A percentile compares a stretch with the other conserved stretches of the same genome.
These are phyloP conservation scores for Cavia aperea DNA, from an alignment of 2,113 vertebrate species.

Conservation along the genomic window DNA sequence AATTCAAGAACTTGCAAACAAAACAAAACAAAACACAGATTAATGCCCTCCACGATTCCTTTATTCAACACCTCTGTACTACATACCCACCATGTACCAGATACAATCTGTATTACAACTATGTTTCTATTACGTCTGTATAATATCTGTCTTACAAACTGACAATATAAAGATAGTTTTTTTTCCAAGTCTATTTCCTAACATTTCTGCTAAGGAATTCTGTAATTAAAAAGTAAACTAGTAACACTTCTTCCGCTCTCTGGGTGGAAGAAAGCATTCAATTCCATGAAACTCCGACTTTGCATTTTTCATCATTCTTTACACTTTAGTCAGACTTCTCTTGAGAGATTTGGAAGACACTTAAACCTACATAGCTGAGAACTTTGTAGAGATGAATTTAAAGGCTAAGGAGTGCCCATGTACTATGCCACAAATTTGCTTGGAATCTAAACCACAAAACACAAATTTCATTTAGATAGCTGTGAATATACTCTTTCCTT, in stretches of 20 bases:
- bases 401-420: neutral
- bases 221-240: neutral
- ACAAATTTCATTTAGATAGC: neutral
- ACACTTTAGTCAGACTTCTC: neutral
- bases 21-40: neutral
- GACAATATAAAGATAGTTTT: neutral
- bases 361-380: neutral
- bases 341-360: neutral
- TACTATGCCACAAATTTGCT: neutral
- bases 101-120: neutral
- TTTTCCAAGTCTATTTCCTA: neutral
- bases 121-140: neutral
- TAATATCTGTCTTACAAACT: neutral
- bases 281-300: neutral
- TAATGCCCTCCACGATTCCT: neutral
- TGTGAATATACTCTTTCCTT: neutral
- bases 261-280: neutral
- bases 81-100: neutral
- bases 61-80: neutral
- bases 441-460: neutral
- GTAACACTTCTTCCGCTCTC: neutral
- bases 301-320: neutral
- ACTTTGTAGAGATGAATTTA: slow-evolving; percentile 7
- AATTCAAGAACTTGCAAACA: neutral
- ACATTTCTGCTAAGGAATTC: slow-evolving; percentile 8